phyloP scores from a whole-genome alignment of 1,140 invertebrate genomes.

The Psix sp. region DNA sequence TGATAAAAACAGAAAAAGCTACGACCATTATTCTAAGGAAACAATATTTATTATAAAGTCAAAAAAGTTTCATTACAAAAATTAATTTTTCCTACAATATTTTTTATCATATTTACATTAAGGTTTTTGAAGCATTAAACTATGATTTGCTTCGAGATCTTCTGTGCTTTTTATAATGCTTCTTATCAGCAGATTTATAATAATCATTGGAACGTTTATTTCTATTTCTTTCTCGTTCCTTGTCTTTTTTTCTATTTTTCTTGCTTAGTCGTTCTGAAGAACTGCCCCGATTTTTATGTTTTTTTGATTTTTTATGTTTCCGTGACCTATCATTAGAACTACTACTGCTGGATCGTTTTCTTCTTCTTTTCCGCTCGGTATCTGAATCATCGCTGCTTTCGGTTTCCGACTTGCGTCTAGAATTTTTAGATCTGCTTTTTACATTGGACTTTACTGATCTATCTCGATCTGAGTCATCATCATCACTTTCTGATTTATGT shows the following conservation, averaged over 20 bases:
- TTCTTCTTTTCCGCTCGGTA: constrained; percentile 55
- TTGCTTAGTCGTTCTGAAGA: constrained; percentile 65
- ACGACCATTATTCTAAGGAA: too few species aligned
- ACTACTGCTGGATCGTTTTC: constrained; percentile 66
- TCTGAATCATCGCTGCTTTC: constrained; percentile 58
- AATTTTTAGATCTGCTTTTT: constrained; percentile 52
- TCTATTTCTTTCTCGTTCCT: constrained; percentile 71
- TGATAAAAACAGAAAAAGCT: too few species aligned
- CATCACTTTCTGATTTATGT: constrained; percentile 47
- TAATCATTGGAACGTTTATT: constrained; percentile 70
- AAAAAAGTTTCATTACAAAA: too few species aligned
- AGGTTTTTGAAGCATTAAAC: too few species aligned
- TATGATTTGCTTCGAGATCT: constrained; percentile 62
- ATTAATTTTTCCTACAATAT: too few species aligned
- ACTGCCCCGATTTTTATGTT: constrained; percentile 64
- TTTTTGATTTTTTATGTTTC: constrained; percentile 73
- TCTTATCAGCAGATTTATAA: constrained; percentile 68
- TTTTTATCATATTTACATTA: too few species aligned
- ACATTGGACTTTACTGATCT: constrained; percentile 41
- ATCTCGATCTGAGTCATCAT: constrained; percentile 15
- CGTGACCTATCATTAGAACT: constrained; percentile 61
- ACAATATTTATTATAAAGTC: too few species aligned
- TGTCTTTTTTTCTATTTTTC: constrained; percentile 68
- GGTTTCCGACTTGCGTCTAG: constrained; percentile 43
- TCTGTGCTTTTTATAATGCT: constrained; percentile 66